phyloP scores from a whole-genome alignment of 2,888 invertebrate genomes.

The Periphyllus acericola region DNA sequence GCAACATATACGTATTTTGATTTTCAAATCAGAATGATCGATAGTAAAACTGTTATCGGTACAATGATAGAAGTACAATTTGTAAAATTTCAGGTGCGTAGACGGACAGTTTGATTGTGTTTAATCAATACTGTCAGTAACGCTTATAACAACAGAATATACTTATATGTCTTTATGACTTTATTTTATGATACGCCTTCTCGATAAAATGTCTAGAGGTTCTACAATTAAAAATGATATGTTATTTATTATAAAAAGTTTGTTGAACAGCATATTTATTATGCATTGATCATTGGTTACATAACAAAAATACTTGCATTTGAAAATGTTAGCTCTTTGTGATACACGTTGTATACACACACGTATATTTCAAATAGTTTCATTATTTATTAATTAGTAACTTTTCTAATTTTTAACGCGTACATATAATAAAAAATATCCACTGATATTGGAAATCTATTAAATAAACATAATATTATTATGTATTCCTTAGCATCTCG shows the following conservation, averaged over 20 bases:
- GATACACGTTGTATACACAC: neutral
- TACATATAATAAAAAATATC: too few species aligned
- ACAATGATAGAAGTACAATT: neutral
- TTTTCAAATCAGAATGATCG: neutral
- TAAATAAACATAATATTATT: too few species aligned
- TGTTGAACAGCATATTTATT: neutral
- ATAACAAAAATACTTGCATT: too few species aligned
- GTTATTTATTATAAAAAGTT: neutral
- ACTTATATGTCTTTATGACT: neutral
- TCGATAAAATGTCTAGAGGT: neutral
- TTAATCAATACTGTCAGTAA: slow-evolving; percentile 2
- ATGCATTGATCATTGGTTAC: neutral
- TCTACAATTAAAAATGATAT: neutral
- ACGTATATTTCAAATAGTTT: neutral
- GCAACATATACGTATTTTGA: neutral
- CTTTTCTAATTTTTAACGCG: too few species aligned
- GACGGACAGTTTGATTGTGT: slow-evolving; percentile 26
- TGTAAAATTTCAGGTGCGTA: slow-evolving; percentile 5
- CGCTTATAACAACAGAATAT: neutral
- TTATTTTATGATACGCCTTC: neutral
- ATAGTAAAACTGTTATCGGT: neutral
- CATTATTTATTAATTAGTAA: neutral
- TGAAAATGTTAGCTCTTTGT: too few species aligned
- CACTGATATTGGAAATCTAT: too few species aligned
- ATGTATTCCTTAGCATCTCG: too few species aligned